phyloP scores from a whole-genome alignment of 30 jellyfish, hydroid and myxozoan genomes.

The Chironex yamaguchii region DNA sequence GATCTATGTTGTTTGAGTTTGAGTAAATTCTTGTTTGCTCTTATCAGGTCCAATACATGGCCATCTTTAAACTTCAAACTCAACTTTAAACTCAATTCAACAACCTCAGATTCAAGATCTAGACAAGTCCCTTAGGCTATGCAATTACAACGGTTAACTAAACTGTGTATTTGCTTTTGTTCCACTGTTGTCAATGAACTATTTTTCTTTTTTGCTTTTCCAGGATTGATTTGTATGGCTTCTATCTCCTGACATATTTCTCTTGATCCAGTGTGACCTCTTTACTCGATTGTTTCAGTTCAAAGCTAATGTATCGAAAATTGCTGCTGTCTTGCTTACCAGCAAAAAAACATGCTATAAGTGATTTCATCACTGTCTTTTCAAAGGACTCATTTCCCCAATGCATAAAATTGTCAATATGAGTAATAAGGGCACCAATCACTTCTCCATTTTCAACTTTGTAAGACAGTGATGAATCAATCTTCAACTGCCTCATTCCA shows the following conservation, averaged over 20 bases:
- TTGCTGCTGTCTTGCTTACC: neutral
- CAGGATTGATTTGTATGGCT: neutral
- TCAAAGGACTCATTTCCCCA: conserved; percentile 16
- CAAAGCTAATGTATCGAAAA: conserved; percentile 13
- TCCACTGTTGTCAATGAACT: neutral
- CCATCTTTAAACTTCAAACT: conserved; percentile 8
- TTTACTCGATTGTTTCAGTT: neutral
- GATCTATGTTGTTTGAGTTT: neutral
- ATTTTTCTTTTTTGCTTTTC: neutral
- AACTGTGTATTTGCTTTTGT: neutral
- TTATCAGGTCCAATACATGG: neutral
- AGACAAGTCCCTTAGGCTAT: conserved; percentile 37
- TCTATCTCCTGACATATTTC: neutral
- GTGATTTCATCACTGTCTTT: neutral
- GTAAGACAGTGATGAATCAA: conserved; percentile 39
- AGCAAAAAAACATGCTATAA: neutral
- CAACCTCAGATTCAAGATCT: conserved; percentile 33
- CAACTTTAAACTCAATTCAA: too few relatives aligned
- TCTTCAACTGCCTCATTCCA: conserved; percentile 4
- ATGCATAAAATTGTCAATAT: conserved; percentile 40
- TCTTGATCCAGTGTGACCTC: conserved; percentile 13
- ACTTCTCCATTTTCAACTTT: neutral
- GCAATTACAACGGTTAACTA: conserved; percentile 25
- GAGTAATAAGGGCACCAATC: neutral
- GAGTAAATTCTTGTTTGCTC: conserved; percentile 20